Conservation (phyloP, 64 coral and sea anemone species). For the Montipora capricornis region DNA sequence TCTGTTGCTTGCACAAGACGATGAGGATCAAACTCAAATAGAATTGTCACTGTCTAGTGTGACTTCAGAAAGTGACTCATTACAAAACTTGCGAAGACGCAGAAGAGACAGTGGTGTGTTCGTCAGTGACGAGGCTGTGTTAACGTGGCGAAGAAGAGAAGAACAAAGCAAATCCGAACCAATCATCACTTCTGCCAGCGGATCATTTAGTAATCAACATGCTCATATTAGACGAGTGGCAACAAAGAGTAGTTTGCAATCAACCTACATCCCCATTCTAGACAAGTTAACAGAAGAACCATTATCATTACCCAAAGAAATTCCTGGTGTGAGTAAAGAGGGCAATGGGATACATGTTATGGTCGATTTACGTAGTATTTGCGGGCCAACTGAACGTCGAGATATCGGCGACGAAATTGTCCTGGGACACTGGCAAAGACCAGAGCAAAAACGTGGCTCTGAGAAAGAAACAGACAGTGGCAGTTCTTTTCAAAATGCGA, state of each 20-base stretch:
- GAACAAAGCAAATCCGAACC: not conserved
- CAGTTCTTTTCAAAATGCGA: no score
- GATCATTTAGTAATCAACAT: not conserved
- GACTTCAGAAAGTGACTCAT: not conserved
- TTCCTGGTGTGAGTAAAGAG: not conserved
- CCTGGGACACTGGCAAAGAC: conserved; percentile 9
- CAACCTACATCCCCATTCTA: conserved; percentile 26
- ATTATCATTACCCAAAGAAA: not conserved
- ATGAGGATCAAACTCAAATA: not conserved
- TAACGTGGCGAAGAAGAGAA: conserved; percentile 1
- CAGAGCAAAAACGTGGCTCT: not conserved
- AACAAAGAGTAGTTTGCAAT: conserved; percentile 23
- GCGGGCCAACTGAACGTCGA: not conserved
- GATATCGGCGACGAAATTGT: not conserved
- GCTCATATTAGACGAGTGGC: conserved; percentile 6
- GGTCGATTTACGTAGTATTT: not conserved
- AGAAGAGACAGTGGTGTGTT: conserved; percentile 7
- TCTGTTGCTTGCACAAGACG: conserved; percentile 30
- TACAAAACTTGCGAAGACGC: not conserved
- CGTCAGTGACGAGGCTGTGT: not conserved
- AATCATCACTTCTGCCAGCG: not conserved
- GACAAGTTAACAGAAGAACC: not conserved
- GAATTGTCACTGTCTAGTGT: conserved; percentile 1
- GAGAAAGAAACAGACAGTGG: not conserved
- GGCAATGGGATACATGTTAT: not conserved